phyloP scores from a whole-genome alignment of 2,888 invertebrate species.

The Ethmia dodecea region DNA sequence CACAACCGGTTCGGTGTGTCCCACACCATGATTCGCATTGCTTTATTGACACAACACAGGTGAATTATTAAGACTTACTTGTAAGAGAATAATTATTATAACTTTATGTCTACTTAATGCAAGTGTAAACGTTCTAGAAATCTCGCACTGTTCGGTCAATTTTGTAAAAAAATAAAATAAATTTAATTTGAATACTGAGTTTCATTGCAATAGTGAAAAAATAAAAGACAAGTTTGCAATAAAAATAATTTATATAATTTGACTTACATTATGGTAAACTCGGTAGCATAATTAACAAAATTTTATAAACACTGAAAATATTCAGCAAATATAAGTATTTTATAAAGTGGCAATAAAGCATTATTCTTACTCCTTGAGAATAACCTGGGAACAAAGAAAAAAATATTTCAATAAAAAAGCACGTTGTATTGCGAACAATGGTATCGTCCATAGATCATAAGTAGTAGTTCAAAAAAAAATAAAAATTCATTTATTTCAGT shows the following conservation, averaged over 20 bases:
- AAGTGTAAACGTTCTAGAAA: constrained; percentile 78
- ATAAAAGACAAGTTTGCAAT: constrained; percentile 57
- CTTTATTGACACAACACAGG: constrained; percentile 72
- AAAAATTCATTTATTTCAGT: no score
- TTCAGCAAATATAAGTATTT: constrained; percentile 72
- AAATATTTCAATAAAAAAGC: no score
- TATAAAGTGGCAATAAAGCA: constrained; percentile 74
- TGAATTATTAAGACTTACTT: constrained; percentile 73
- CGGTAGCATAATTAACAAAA: constrained; percentile 74
- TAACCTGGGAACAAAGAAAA: constrained; percentile 47
- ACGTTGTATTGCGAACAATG: no score
- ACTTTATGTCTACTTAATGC: constrained; percentile 77
- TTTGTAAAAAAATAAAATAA: constrained; percentile 76
- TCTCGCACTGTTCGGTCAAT: constrained; percentile 79
- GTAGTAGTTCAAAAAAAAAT: no score
- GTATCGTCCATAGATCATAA: no score
- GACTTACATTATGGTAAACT: constrained; percentile 73
- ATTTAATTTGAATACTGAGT: constrained; percentile 64
- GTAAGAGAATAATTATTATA: constrained; percentile 73
- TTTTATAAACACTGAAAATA: constrained; percentile 74
- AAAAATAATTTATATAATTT: constrained; percentile 76
- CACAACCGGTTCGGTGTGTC: constrained; percentile 50
- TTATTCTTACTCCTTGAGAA: constrained; percentile 44
- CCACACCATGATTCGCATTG: constrained; percentile 49
- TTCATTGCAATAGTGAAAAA: constrained; percentile 35